Evolutionary conservation across 2,888 invertebrate genomes (phyloP), one percentile per base, ranked within the genome.

Genomic region (Xanthorhoe designata): DNA sequence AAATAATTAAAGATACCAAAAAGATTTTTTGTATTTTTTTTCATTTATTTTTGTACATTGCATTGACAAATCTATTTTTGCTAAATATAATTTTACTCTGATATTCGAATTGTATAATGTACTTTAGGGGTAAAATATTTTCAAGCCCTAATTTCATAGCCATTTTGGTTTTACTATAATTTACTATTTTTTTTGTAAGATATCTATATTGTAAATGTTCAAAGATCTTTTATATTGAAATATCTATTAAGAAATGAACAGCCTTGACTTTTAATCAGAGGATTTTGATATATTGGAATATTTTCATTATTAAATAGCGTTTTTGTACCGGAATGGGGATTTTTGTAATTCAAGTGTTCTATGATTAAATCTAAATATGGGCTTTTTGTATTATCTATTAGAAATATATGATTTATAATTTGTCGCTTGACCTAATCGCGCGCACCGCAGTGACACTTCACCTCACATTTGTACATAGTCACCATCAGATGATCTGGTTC

Each of bases 401-500:
- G 88, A 91, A 69, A 64, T 69, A 69, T 84, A 79, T 80, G 88
- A 87, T 84, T 86, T 86, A 88, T 90, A 90, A 81, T 89, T 84
- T 89, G 84, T 89, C 86, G 79, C 75, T 80, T 83, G 83, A 73
- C 75, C 86, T 88, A 87, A 77, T 75, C 71, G 72, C 67, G 62
- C 84, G 76, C 78, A 78, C 71, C 79, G 79, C 86, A 82, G 89
- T 82, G 87, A 84, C 88, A 79, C 61, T 84, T 87, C 92, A 92
- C 91, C 87, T 86, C 65, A 69, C 79, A 94, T 95, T 95, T 95
- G 95, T 95, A 95, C 95, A 95, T 95, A 94, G 93, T 86, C 91
- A 94, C 94, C 95, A 95, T 95, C 95, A 95, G 95, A 95, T 95
- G 95, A 95, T 95, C 95, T 95, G 95, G 88, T 88, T 91, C 79